These are phyloP conservation scores for Coenonympha glycerion DNA, from an alignment of 2,888 invertebrate genomes.

Conservation along the genomic window DNA sequence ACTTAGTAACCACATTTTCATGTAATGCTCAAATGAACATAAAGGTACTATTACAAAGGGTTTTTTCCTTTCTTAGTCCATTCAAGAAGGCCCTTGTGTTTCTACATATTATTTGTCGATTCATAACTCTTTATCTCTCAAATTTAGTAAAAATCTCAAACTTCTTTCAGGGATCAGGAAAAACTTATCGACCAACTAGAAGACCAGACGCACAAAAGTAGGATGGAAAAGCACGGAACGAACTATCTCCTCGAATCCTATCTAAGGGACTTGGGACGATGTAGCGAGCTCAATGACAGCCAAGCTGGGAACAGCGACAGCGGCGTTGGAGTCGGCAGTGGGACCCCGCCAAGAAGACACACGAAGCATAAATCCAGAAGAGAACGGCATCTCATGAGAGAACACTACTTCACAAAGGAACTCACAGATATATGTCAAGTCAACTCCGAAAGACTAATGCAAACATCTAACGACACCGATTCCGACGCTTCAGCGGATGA, in stretches of 20 bases:
- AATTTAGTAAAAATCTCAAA: too few species aligned
- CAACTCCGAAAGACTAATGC: conserved; percentile 65
- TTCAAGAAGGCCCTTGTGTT: too few species aligned
- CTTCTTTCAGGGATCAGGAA: conserved; percentile 79
- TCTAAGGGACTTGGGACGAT: conserved; percentile 68
- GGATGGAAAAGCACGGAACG: conserved; percentile 84
- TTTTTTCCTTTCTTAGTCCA: too few species aligned
- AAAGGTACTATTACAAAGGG: too few species aligned
- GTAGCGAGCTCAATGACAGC: conserved; percentile 67
- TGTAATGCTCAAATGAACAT: too few species aligned
- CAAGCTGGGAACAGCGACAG: conserved; percentile 82
- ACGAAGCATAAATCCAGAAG: conserved; percentile 73
- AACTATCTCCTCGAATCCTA: conserved; percentile 88
- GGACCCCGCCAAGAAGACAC: conserved; percentile 73
- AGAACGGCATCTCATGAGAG: conserved; percentile 71
- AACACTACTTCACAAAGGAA: conserved; percentile 75
- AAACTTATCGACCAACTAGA: conserved; percentile 86
- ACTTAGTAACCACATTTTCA: too few species aligned
- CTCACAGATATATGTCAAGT: conserved; percentile 72
- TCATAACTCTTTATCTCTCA: too few species aligned
- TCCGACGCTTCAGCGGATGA: conserved; percentile 71
- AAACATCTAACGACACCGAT: conserved; percentile 64
- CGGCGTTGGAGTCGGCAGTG: conserved; percentile 81
- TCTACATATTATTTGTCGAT: too few species aligned
- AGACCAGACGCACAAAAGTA: conserved; percentile 83